Conservation (phyloP, 2,888 invertebrate species). For the Linnaemya tessellans region DNA sequence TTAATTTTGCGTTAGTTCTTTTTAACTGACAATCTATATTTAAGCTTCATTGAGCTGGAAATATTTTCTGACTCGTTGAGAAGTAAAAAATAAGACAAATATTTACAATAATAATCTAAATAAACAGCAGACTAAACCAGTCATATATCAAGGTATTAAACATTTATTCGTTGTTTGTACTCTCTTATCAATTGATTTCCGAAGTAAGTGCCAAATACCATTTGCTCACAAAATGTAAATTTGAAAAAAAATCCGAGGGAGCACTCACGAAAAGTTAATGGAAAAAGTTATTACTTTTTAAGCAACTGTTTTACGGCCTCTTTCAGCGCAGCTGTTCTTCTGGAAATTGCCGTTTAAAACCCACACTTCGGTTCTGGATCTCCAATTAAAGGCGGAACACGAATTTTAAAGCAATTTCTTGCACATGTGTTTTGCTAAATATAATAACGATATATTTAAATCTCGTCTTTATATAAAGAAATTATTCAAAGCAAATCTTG, state of each 20-base stretch:
- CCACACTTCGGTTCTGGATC: background rate
- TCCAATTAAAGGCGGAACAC: background rate
- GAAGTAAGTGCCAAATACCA: conserved; percentile 26
- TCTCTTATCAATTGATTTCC: background rate
- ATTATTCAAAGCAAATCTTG: too few relatives aligned
- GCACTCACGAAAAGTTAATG: conserved; percentile 6
- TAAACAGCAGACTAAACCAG: conserved; percentile 39
- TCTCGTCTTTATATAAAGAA: too few relatives aligned
- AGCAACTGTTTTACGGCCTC: background rate
- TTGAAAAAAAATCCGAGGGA: background rate
- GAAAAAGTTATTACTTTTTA: background rate
- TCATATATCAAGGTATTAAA: conserved; percentile 59
- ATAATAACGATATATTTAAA: background rate
- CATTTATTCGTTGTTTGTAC: conserved; percentile 51
- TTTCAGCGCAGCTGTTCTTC: background rate
- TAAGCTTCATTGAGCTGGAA: conserved; percentile 70
- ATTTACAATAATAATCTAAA: conserved; percentile 42
- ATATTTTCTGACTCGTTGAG: conserved; percentile 47
- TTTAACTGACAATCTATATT: conserved; percentile 69
- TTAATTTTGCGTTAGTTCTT: conserved; percentile 47
- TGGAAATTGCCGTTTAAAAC: background rate
- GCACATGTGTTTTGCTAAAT: conserved; percentile 23
- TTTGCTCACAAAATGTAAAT: background rate
- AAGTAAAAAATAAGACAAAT: conserved; percentile 45
- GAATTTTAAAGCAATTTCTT: conserved; percentile 6